Conservation (phyloP, 2,797 vertebrate species). For the Leptoclinus maculatus region DNA sequence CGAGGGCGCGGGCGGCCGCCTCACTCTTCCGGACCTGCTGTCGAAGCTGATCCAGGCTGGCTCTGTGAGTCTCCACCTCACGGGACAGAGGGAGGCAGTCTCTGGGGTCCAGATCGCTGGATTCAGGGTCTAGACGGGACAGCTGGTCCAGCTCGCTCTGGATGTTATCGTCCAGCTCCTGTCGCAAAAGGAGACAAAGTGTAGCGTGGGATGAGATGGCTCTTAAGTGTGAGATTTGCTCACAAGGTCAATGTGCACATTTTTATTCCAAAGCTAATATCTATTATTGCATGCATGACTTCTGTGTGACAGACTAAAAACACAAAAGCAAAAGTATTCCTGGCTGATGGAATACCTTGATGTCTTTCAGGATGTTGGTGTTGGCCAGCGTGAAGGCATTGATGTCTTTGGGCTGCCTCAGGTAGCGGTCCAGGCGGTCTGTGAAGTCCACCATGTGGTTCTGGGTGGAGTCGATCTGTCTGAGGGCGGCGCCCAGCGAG, state of each 20-base stretch:
- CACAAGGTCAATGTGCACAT: not conserved
- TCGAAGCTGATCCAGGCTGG: conserved; percentile 85
- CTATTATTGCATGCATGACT: not conserved
- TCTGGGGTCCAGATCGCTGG: conserved; percentile 82
- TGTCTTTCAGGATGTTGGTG: conserved; percentile 81
- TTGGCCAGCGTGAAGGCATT: conserved; percentile 80
- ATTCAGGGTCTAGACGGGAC: conserved; percentile 80
- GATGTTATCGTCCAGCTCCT: conserved; percentile 85
- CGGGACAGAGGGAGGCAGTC: conserved; percentile 83
- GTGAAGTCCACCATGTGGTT: conserved; percentile 84
- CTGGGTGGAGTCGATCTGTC: conserved; percentile 87
- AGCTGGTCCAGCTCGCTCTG: conserved; percentile 86
- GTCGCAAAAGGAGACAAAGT: not conserved
- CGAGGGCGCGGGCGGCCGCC: conserved; percentile 85
- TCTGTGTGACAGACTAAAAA: not conserved
- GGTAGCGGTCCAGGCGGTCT: conserved; percentile 81
- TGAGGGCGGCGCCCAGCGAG: conserved; percentile 86
- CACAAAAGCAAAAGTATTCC: not conserved
- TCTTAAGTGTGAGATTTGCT: not conserved
- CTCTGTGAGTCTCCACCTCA: conserved; percentile 84
- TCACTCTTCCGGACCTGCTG: conserved; percentile 85
- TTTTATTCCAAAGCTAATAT: not conserved
- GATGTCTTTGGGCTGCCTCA: conserved; percentile 84
- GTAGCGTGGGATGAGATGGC: not conserved
- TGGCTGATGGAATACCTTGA: conserved; percentile 75